A percentile compares a stretch with the other conserved stretches of the same genome.
These are phyloP conservation scores for Melipona beecheii DNA, from an alignment of 2,888 invertebrate genomes.

Conservation along the genomic window DNA sequence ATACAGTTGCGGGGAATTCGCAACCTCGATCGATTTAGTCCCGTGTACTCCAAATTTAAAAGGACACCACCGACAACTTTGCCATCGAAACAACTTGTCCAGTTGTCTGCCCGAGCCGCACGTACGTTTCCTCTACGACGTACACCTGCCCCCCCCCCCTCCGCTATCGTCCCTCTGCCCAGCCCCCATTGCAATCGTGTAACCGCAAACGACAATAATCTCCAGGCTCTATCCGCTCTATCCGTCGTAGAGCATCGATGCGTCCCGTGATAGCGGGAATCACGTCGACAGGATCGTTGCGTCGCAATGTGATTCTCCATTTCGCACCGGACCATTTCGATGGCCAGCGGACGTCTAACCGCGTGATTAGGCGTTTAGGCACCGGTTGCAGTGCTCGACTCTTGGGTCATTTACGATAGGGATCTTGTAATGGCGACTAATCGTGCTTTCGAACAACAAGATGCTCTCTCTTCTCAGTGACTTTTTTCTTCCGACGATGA, in stretches of 20 bases:
- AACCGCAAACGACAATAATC: slow-evolving; percentile 17
- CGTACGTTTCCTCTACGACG: too few relatives aligned
- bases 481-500: background rate
- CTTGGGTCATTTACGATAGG: background rate
- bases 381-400: slow-evolving; percentile 1
- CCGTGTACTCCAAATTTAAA: slow-evolving; percentile 78
- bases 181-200: background rate
- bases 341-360: background rate
- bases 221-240: background rate
- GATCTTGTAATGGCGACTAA: slow-evolving; percentile 1
- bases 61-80: slow-evolving; percentile 34
- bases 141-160: slow-evolving; percentile 23
- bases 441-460: background rate
- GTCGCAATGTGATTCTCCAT: background rate
- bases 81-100: background rate
- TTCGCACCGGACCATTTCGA: background rate
- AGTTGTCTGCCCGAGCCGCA: background rate
- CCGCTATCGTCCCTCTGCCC: too few relatives aligned
- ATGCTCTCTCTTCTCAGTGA: background rate
- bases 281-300: background rate
- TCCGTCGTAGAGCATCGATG: slow-evolving; percentile 4
- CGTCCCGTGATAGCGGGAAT: slow-evolving; percentile 19
- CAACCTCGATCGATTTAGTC: slow-evolving; percentile 81
- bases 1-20: slow-evolving; percentile 83
- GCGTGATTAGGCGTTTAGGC: slow-evolving; percentile 23